phyloP scores from a whole-genome alignment of 1,140 invertebrate species.

The Dendrolimus kikuchii region DNA sequence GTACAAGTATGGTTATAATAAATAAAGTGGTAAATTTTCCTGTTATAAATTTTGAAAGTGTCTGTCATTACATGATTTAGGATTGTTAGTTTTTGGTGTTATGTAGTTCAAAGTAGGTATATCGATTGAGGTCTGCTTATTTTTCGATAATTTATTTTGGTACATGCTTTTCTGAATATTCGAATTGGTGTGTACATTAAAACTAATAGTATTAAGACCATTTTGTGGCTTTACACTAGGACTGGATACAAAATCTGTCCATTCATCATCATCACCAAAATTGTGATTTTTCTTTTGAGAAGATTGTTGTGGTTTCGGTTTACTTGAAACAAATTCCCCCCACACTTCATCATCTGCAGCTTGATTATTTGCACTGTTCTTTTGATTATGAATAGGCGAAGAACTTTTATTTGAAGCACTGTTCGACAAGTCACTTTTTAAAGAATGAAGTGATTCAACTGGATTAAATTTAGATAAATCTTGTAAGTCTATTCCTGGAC shows the following conservation, averaged over 20 bases:
- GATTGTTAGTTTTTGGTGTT: slow-evolving; percentile 46
- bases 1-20: slow-evolving; percentile 6
- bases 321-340: slow-evolving; percentile 75
- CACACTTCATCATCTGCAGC: slow-evolving; percentile 72
- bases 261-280: slow-evolving; percentile 73
- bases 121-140: slow-evolving; percentile 41
- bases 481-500: slow-evolving; percentile 77
- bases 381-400: slow-evolving; percentile 40
- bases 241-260: slow-evolving; percentile 78
- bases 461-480: slow-evolving; percentile 74
- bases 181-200: slow-evolving; percentile 57
- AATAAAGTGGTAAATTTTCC: slow-evolving; percentile 14
- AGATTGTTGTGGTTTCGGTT: slow-evolving; percentile 36
- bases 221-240: slow-evolving; percentile 55
- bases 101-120: slow-evolving; percentile 60
- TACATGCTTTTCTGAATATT: slow-evolving; percentile 41
- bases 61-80: slow-evolving; percentile 42
- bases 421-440: slow-evolving; percentile 43
- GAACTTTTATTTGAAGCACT: slow-evolving; percentile 36
- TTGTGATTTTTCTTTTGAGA: slow-evolving; percentile 36
- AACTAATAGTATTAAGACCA: slow-evolving; percentile 59
- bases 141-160: slow-evolving; percentile 34
- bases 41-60: slow-evolving; percentile 70
- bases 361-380: slow-evolving; percentile 31
- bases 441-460: slow-evolving; percentile 58